Evolutionary conservation across 2,888 invertebrate species (phyloP), one percentile per base, ranked within the genome.

Genomic region (Alloscopus bannaensis): DNA sequence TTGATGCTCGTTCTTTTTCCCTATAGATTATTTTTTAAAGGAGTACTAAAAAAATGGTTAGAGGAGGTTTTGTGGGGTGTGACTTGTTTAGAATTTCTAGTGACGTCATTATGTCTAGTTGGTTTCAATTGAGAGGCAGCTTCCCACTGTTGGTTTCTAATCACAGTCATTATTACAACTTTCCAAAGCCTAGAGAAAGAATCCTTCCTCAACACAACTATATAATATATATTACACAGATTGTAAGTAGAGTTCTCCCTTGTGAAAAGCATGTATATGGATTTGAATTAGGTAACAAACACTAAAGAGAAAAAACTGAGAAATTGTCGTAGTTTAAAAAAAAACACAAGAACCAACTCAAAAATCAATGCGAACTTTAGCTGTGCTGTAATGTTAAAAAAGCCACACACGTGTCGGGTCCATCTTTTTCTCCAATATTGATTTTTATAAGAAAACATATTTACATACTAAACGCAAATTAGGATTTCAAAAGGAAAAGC

Each of bases 401-500:
- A 76, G 36, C 55, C 60, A 59, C 64, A 73, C 73, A 72, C 73
- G 68, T 68, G 66, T 77, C 69, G 77, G 77, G 77, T 77, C 77
- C 77, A 77, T 60, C 52, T 31, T 69, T 57, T 57, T 69, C 57
- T 69, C 40, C 40, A 57, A 57, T 29, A 65, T 65, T 65, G 65
- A 75, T 65, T 75, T 75, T 57, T 57, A 47, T 62, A 62, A 62
- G n/a, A 13, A 28, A 62, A 31, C 24, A 22, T 59, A 66, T 31
- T 26, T 65, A 64, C 18, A 42, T 24, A 50, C 42, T 36, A 62
- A 26, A 29, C 45, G 29, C 16, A 60, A 60, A 68, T 59, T 75
- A 73, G 73, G 57, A 45, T 47, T 60, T 52, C 36, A 40, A 50
- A 45, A n/a, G 62, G 42, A 60, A 75, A 59, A 52, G 77, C 77